Percentiles rank a stretch among this genome's conserved stretches.
Evolutionary conservation across 53 echinoderm and acorn worm species (phyloP).

Genomic region (Crossaster papposus): DNA sequence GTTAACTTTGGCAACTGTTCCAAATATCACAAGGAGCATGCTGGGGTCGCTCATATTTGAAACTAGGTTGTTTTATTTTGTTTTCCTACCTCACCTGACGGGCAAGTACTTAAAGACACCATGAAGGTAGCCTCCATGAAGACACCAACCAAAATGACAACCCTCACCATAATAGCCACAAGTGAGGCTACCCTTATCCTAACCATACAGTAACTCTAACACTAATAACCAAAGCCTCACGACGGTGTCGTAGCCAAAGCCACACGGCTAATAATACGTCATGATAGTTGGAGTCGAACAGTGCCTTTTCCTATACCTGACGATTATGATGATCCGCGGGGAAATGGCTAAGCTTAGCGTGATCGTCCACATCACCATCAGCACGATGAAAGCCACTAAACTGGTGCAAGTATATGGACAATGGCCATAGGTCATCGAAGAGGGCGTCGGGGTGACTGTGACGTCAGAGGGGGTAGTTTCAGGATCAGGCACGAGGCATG

Average conservation of each 20-base stretch:
- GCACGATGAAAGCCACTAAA: conserved; percentile 21
- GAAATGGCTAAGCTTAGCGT: conserved; percentile 37
- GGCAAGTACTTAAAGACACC: no score
- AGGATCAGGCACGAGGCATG: conserved; percentile 25
- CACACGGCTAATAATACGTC: no score
- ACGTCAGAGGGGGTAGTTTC: conserved; percentile 27
- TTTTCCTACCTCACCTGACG: no score
- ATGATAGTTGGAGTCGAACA: background rate
- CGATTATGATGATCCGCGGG: conserved; percentile 61
- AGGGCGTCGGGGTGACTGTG: conserved; percentile 28
- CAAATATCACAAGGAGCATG: background rate
- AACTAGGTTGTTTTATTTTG: background rate
- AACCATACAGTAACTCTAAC: no score
- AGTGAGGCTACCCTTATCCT: no score
- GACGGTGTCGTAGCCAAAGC: no score
- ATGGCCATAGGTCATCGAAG: conserved; percentile 42
- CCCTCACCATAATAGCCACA: no score
- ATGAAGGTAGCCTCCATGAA: no score
- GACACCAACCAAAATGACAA: no score
- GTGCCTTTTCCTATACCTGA: conserved; percentile 31
- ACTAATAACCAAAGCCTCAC: no score
- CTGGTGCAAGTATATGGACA: conserved; percentile 45
- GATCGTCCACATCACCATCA: conserved; percentile 51
- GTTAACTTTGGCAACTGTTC: no score
- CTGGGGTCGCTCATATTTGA: background rate